Percentiles rank a stretch among this genome's conserved stretches.
These are phyloP conservation scores for Peromyscus californicus DNA, from an alignment of 2,113 vertebrate species.

Conservation along the genomic window DNA sequence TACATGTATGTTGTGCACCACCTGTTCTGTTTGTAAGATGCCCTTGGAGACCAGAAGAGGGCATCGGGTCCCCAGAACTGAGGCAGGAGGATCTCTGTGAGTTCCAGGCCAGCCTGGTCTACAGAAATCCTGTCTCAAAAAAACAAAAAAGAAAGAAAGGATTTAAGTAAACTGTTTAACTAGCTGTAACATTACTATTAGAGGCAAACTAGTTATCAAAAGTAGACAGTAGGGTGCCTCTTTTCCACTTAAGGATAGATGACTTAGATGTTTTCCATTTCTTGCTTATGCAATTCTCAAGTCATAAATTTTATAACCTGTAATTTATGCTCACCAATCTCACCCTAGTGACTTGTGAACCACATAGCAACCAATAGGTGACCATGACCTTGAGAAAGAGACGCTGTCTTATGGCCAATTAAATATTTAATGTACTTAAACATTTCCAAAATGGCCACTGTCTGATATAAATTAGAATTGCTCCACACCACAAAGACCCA, in stretches of 20 bases:
- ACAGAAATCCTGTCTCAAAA: no score
- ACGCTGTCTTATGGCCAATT: neutral
- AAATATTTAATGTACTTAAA: constrained; percentile 33
- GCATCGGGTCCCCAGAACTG: no score
- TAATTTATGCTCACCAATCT: constrained; percentile 40
- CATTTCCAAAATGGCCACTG: neutral
- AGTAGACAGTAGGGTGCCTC: neutral
- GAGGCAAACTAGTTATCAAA: neutral
- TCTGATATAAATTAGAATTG: constrained; percentile 16
- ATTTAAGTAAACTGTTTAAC: neutral
- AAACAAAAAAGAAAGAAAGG: no score
- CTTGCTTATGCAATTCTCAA: constrained; percentile 47
- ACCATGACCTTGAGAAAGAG: constrained; percentile 25
- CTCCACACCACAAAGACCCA: neutral
- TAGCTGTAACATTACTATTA: constrained; percentile 17
- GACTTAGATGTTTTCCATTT: constrained; percentile 2
- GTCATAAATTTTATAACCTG: constrained; percentile 43
- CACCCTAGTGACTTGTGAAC: neutral
- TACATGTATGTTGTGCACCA: no score
- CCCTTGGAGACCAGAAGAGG: no score
- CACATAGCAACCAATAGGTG: neutral
- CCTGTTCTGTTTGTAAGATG: no score
- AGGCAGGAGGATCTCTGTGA: no score
- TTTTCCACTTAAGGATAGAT: constrained; percentile 19
- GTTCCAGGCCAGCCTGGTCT: no score